Evolutionary conservation across 2,113 vertebrate species (phyloP).

Genomic region (Ceuthmochares aereus): DNA sequence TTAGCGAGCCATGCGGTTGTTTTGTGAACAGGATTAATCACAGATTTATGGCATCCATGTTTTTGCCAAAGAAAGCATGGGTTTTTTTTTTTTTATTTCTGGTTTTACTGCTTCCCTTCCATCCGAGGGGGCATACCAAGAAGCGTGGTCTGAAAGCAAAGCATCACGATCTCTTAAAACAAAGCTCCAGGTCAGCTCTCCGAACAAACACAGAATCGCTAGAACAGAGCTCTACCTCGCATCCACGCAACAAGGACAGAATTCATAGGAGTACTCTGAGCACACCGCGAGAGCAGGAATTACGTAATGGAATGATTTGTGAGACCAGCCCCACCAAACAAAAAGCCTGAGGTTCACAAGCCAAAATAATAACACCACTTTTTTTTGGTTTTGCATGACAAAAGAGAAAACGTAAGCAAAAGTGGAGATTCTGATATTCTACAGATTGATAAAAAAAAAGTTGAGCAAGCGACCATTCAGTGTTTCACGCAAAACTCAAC

Average conservation of each 20-base stretch:
- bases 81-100: background rate
- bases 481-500: slow-evolving; percentile 62
- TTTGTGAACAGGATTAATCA: background rate
- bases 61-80: slow-evolving; percentile 33
- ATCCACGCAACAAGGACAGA: slow-evolving; percentile 23
- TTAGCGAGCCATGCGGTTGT: slow-evolving; percentile 14
- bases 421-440: slow-evolving; percentile 48
- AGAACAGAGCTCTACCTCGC: slow-evolving; percentile 25
- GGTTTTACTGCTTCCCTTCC: background rate
- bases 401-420: slow-evolving; percentile 6
- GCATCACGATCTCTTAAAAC: background rate
- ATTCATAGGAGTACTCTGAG: slow-evolving; percentile 10
- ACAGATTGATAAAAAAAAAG: slow-evolving; percentile 30
- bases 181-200: slow-evolving; percentile 46
- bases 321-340: slow-evolving; percentile 44
- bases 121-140: background rate
- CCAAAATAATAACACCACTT: background rate
- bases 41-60: background rate
- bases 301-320: slow-evolving; percentile 61
- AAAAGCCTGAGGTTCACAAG: slow-evolving; percentile 14
- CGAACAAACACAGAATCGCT: background rate
- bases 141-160: slow-evolving; percentile 48
- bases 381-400: background rate
- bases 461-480: slow-evolving; percentile 60
- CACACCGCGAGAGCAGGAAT: background rate